phyloP scores from a whole-genome alignment of 2,113 vertebrate species.

The Cacatua alba region DNA sequence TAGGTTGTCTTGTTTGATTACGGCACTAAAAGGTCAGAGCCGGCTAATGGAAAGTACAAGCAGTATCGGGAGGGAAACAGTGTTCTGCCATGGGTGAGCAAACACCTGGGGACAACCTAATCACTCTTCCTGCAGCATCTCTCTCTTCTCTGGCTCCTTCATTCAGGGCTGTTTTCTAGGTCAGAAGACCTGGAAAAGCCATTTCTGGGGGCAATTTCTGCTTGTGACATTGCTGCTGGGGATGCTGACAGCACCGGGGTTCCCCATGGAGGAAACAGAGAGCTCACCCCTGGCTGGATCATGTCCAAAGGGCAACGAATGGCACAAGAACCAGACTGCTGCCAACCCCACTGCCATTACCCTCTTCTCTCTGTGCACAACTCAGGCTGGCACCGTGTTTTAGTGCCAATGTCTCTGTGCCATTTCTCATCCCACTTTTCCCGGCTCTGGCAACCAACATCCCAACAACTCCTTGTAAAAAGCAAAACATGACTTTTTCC shows the following conservation, averaged over 20 bases:
- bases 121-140: constrained; percentile 29
- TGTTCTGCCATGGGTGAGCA: constrained; percentile 43
- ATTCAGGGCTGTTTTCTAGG: background rate
- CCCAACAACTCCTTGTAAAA: rapidly evolving
- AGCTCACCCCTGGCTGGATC: background rate
- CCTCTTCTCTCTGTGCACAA: rapidly evolving
- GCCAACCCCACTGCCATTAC: background rate
- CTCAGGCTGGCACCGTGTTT: rapidly evolving
- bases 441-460: background rate
- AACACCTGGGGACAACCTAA: constrained; percentile 59
- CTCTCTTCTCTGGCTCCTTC: background rate
- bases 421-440: background rate
- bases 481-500: rapidly evolving
- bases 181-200: background rate
- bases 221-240: rapidly evolving
- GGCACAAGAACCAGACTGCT: background rate
- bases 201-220: background rate
- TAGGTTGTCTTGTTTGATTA: constrained; percentile 73
- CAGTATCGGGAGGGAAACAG: constrained; percentile 32
- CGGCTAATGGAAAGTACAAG: constrained; percentile 69
- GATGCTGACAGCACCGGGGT: rapidly evolving
- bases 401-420: background rate
- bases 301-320: background rate
- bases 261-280: rapidly evolving
- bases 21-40: constrained; percentile 65